Evolutionary conservation across 2,888 invertebrate genomes (phyloP), one percentile per base, ranked within the genome.

Genomic region (Calameuta filiformis): DNA sequence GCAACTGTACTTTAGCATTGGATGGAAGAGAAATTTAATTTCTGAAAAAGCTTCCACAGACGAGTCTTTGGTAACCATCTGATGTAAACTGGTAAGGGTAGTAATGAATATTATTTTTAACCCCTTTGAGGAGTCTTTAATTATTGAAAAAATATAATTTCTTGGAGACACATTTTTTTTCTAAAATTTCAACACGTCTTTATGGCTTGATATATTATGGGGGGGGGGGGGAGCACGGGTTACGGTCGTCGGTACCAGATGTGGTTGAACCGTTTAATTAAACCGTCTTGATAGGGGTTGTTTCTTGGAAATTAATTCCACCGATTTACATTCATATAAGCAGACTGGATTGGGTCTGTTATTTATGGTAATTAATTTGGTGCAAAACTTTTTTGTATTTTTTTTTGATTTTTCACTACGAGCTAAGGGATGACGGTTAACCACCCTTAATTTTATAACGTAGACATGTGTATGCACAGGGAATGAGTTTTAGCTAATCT

Each of bases 251-350:
- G 71, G 79, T 73, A 76, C 80, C 83, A 83, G 83, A 82, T 83
- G 83, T 73, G 79, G 56, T 76, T 77, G 73, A 76, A 78, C 79
- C 81, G 84, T 88, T 86, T 89, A 89, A 89, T 89, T 83, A 86
- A 85, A 86, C 81, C 79, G 80, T 80, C 81, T 85, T 85, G 82
- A 76, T 40, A 79, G 80, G 85, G 84, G 80, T 80, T 82, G 83
- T 85, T 86, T 83, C 81, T 81, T 77, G 77, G 85, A 85, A 88
- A 88, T 89, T 88, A 87, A 85, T 86, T 83, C 81, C 79, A 76
- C 73, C 83, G 83, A 87, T 88, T 87, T 87, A 87, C 85, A 85
- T 82, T 40, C 40, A 4, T 12, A 40, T 40, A 40, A 40, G 12
- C 15, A 40, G 40, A 81, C 76, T 35, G 84, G 85, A 86, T 88